Percentiles rank a stretch among this genome's conserved stretches.
Evolutionary conservation across 2,888 invertebrate genomes (phyloP).

Genomic region (Nycteola revayana): DNA sequence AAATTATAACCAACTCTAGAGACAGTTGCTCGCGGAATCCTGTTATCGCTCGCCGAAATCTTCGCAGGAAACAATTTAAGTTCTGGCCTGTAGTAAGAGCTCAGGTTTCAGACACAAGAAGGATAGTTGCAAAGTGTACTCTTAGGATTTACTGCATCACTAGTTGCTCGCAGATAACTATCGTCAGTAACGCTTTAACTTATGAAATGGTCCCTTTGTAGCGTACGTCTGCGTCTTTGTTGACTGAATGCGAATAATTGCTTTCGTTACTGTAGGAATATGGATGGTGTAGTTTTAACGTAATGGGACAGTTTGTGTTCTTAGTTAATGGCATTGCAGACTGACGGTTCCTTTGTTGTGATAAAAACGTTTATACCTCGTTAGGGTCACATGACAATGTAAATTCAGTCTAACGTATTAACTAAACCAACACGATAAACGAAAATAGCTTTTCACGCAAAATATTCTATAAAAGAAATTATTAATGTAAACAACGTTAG

Average conservation of each 20-base stretch:
- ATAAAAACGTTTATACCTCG: constrained; percentile 47
- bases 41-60: constrained; percentile 38
- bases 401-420: constrained; percentile 16
- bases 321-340: constrained; percentile 62
- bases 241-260: constrained; percentile 69
- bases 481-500: constrained; percentile 32
- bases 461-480: constrained; percentile 20
- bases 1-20: constrained; percentile 29
- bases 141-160: constrained; percentile 73
- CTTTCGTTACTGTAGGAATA: constrained; percentile 60
- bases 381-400: constrained; percentile 28
- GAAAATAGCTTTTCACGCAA: constrained; percentile 24
- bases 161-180: constrained; percentile 71
- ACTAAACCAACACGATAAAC: constrained; percentile 15
- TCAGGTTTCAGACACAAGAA: constrained; percentile 48
- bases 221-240: constrained; percentile 55
- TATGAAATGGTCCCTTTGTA: constrained; percentile 72
- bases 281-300: constrained; percentile 63
- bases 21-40: constrained; percentile 25
- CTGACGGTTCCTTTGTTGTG: constrained; percentile 50
- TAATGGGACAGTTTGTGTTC: constrained; percentile 66
- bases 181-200: constrained; percentile 65
- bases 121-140: constrained; percentile 63
- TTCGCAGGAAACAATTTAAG: constrained; percentile 48
- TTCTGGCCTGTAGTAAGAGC: constrained; percentile 47